A percentile compares a stretch with the other conserved stretches of the same genome.
These are phyloP conservation scores for Eretmocerus hayati DNA, from an alignment of 2,888 invertebrate species.

Conservation along the genomic window DNA sequence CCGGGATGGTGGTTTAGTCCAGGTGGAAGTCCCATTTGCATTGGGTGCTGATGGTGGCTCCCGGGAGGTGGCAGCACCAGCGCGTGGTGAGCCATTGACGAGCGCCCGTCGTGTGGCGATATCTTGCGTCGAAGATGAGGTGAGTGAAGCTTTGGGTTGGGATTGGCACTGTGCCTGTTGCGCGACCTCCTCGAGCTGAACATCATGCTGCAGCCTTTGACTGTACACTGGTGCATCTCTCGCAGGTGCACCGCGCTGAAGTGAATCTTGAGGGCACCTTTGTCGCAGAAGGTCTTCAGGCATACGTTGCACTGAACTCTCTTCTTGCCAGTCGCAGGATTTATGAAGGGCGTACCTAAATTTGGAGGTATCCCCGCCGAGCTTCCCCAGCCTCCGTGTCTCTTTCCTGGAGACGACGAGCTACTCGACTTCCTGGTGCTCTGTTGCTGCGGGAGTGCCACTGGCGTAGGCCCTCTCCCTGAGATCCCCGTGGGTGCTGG, in stretches of 20 bases:
- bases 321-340: constrained; percentile 90
- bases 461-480: too few species aligned
- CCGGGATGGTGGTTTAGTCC: constrained; percentile 65
- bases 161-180: constrained; percentile 95
- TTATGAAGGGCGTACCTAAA: constrained; percentile 82
- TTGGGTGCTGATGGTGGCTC: constrained; percentile 60
- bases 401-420: constrained; percentile 59
- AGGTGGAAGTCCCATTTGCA: constrained; percentile 58
- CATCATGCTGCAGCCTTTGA: constrained; percentile 99
- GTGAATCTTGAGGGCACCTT: constrained; percentile 98
- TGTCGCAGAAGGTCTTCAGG: constrained; percentile 98
- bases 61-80: constrained; percentile 71
- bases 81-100: constrained; percentile 80
- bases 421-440: constrained; percentile 46
- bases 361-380: constrained; percentile 71
- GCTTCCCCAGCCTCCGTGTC: constrained; percentile 60
- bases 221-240: constrained; percentile 99
- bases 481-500: neutral
- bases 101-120: constrained; percentile 87
- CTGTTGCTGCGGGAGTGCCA: constrained; percentile 27
- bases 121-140: constrained; percentile 90
- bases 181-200: constrained; percentile 93
- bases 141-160: constrained; percentile 95
- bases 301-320: constrained; percentile 97
- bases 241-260: constrained; percentile 97